These are phyloP conservation scores for Hepsetus odoe DNA, from an alignment of 2,113 vertebrate genomes.

Conservation along the genomic window DNA sequence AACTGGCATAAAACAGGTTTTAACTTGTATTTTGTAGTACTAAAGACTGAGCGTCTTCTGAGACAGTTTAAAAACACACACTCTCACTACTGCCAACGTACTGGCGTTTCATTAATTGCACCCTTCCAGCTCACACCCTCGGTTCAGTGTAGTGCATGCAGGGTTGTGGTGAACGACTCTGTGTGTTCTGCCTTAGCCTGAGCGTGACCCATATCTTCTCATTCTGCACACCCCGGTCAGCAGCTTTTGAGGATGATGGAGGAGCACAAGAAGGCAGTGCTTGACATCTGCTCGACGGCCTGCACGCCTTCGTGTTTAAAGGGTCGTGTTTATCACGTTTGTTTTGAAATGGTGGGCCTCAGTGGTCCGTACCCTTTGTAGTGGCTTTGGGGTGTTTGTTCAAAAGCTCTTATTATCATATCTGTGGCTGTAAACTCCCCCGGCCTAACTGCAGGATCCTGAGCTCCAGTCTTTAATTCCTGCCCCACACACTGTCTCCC, in stretches of 20 bases:
- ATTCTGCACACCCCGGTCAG: neutral
- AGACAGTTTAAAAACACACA: neutral
- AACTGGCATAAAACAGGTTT: too few relatives aligned
- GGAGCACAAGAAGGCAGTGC: neutral
- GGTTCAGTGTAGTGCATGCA: neutral
- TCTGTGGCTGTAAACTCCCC: conserved; percentile 44
- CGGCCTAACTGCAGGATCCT: conserved; percentile 19
- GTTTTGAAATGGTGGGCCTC: conserved; percentile 6
- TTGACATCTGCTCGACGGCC: conserved; percentile 22
- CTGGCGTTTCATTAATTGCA: neutral
- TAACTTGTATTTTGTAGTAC: too few relatives aligned
- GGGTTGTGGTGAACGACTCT: neutral
- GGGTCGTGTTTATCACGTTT: conserved; percentile 18
- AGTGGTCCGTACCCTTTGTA: conserved; percentile 17
- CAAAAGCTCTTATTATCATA: conserved; percentile 40
- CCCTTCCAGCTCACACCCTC: neutral
- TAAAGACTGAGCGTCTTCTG: neutral
- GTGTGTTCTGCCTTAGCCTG: neutral
- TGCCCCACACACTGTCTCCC: conserved; percentile 2
- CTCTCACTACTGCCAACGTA: neutral
- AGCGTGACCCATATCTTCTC: neutral
- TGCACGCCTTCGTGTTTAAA: neutral
- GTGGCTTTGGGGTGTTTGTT: conserved; percentile 43
- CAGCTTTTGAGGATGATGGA: neutral
- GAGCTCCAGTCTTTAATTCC: conserved; percentile 31